Evolutionary conservation across 1,140 invertebrate genomes (phyloP), one percentile per base, ranked within the genome.

Genomic region (Cepaea nemoralis): DNA sequence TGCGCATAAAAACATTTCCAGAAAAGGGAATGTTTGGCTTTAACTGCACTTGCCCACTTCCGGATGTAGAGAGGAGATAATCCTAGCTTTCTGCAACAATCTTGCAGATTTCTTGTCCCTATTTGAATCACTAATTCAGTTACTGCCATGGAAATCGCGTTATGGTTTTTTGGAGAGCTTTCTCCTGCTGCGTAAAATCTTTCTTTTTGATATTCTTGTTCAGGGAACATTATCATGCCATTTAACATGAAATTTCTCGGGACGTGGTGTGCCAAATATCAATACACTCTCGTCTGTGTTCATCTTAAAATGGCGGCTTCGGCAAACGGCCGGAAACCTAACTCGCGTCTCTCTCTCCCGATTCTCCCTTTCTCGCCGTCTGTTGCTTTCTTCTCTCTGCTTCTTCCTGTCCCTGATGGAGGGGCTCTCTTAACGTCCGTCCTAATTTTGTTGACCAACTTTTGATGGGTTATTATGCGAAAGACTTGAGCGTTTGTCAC

Each of bases 81-180:
- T 55, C 50, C n/a, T 2, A 19, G 50, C 50, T 55, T 55, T 55
- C n/a, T 69, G 22, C 1, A 22, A 2, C 31, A 69, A 31, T 35
- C 31, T 35, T 69, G 27, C 37, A 69, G 3, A 69, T 69, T 33
- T 35, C 37, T 69, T 69, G 37, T 69, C 35, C 31, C 12, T 3
- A 69, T 69, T 69, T 69, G 5, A 24, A 69, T 39, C 37, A 69
- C 10, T 39, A 69, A 69, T 69, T 33, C 22, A 55, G 50, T 55
- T 55, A 55, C 50, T 24, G 8, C 8, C 50, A 55, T 2, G 8
- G 22, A 55, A 55, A 55, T 55, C 22, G 50, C 22, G 50, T 55
- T 55, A 55, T 55, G 16, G 19, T 19, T 55, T 55, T n/a, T 55
- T 55, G 19, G 50, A 55, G n/a, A 55, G 19, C 16, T 2, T 55